Evolutionary conservation across 92 coral and sea anemone species (phyloP).

Genomic region (Micromussa lordhowensis): DNA sequence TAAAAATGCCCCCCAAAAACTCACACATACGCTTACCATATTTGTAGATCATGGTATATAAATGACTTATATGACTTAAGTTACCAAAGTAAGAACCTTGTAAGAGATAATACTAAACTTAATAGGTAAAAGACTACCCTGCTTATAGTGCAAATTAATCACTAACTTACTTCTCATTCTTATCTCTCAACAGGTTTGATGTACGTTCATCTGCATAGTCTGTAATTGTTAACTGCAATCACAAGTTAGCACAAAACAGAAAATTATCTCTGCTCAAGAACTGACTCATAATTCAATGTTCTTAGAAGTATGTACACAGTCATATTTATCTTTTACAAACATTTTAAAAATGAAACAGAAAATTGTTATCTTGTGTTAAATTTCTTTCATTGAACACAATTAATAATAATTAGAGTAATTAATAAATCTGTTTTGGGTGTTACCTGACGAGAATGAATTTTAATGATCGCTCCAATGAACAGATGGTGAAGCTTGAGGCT

Average conservation of each 20-base stretch:
- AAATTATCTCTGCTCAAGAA: background rate
- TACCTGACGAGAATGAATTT: conserved; percentile 95
- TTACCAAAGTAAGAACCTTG: too few species aligned
- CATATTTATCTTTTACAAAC: background rate
- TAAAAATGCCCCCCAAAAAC: too few species aligned
- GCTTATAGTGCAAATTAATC: too few species aligned
- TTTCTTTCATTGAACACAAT: background rate
- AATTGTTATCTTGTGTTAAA: background rate
- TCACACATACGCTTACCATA: too few species aligned
- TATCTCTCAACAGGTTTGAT: conserved; percentile 69
- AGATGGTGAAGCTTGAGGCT: conserved; percentile 76
- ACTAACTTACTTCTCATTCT: conserved; percentile 87
- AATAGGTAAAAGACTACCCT: too few species aligned
- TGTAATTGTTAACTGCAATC: conserved; percentile 77
- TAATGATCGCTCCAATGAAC: conserved; percentile 87
- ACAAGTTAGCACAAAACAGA: background rate
- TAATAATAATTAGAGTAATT: background rate
- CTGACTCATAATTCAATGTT: too few species aligned
- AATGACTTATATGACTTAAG: too few species aligned
- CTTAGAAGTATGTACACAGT: too few species aligned
- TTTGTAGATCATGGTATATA: too few species aligned
- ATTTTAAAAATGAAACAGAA: too few species aligned
- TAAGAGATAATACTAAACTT: too few species aligned
- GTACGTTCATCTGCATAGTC: conserved; percentile 92
- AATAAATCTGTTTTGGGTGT: background rate